Evolutionary conservation across 1,140 invertebrate species (phyloP).

Genomic region (Drosophila mayri): DNA sequence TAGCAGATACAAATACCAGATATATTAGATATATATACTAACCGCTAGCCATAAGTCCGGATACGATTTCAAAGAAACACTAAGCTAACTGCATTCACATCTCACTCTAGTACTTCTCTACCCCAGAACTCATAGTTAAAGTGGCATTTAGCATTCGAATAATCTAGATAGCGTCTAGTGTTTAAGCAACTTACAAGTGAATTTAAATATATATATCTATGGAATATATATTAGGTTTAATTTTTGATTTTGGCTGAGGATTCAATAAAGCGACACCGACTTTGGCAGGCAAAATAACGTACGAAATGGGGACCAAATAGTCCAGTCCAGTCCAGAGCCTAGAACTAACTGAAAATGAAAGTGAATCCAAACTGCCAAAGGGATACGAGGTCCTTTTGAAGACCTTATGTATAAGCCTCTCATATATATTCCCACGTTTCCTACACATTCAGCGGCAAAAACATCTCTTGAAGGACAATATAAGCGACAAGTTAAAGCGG

Average conservation of each 20-base stretch:
- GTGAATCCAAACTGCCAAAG: constrained; percentile 29
- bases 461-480: constrained; percentile 45
- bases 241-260: constrained; percentile 9
- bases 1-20: constrained; percentile 36
- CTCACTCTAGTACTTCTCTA: constrained; percentile 25
- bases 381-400: neutral
- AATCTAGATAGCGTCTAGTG: constrained; percentile 59
- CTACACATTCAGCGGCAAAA: constrained; percentile 23
- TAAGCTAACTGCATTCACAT: constrained; percentile 48
- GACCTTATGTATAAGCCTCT: neutral
- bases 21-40: constrained; percentile 58
- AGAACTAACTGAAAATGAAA: constrained; percentile 34
- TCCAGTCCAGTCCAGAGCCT: constrained; percentile 45
- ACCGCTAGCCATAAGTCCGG: constrained; percentile 37
- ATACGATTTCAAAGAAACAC: constrained; percentile 59
- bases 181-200: constrained; percentile 58
- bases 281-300: constrained; percentile 28
- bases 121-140: constrained; percentile 60
- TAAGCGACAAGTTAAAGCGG: constrained; percentile 26
- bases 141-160: constrained; percentile 62
- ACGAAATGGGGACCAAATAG: constrained; percentile 57
- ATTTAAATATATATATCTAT: constrained; percentile 45
- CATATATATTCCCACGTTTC: constrained; percentile 23
- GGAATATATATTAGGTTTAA: constrained; percentile 27
- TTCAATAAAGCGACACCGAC: constrained; percentile 5